Conservation (phyloP, 2,888 invertebrate species). For the Hydropsyche betteni region DNA sequence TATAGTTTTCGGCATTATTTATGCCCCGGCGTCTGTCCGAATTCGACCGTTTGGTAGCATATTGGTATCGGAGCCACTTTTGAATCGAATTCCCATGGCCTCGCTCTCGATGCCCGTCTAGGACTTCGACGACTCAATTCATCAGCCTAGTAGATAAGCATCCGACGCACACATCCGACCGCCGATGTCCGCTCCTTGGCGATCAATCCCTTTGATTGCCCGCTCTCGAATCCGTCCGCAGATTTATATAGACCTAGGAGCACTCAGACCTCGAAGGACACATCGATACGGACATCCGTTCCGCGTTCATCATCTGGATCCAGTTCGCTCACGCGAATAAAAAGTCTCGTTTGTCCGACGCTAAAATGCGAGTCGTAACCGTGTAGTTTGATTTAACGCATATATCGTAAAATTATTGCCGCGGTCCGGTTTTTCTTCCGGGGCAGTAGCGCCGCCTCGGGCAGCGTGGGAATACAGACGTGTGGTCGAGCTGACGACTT, state of each 20-base stretch:
- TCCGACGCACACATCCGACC: slow-evolving; percentile 45
- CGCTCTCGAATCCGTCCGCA: slow-evolving; percentile 37
- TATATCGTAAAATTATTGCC: slow-evolving; percentile 33
- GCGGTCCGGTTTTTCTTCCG: slow-evolving; percentile 42
- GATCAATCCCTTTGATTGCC: slow-evolving; percentile 26
- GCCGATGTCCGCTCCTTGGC: slow-evolving; percentile 33
- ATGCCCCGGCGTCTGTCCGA: slow-evolving; percentile 3
- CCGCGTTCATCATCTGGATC: slow-evolving; percentile 2
- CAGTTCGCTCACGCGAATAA: slow-evolving; percentile 34
- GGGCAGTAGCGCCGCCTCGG: slow-evolving; percentile 29
- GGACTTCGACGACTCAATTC: slow-evolving; percentile 17
- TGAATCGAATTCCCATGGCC: not conserved
- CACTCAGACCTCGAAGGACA: not conserved
- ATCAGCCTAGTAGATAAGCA: slow-evolving; percentile 38
- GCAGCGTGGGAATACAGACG: slow-evolving; percentile 44
- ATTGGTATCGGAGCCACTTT: not conserved
- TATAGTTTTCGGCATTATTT: slow-evolving; percentile 43
- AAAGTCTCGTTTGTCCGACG: slow-evolving; percentile 29
- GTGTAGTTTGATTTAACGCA: slow-evolving; percentile 25
- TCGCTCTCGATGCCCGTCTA: not conserved
- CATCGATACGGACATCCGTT: slow-evolving; percentile 17
- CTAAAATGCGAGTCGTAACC: slow-evolving; percentile 22
- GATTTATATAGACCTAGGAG: slow-evolving; percentile 11
- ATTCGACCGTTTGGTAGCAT: slow-evolving; percentile 2
- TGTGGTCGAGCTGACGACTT: slow-evolving; percentile 14